Evolutionary conservation across 2,888 invertebrate species (phyloP), one percentile per base, ranked within the genome.

Genomic region (Cyaniris semiargus): DNA sequence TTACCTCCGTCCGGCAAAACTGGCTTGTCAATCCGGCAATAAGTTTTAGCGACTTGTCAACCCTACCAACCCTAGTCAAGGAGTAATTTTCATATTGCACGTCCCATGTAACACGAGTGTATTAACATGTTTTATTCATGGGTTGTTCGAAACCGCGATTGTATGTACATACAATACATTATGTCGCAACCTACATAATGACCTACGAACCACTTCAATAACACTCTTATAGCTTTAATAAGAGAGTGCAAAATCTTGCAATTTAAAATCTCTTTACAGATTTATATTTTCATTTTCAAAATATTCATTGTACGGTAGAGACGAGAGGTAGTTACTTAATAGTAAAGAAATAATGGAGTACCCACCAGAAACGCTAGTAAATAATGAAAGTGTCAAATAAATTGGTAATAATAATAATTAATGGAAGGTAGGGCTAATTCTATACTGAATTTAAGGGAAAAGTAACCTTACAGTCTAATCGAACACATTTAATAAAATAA

Each of bases 71-170:
- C 44, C 10, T 58, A 58, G n/a, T 56, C 56, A n/a, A 21, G 8
- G n/a, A 58, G 58, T 58, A 7, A 58, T 58, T 58, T 58, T 58
- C 58, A 58, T 58, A 58, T 58, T 58, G 58, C 21, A 58, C 58
- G 58, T 58, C n/a, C 58, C 58, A 58, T 58, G 58, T 58, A 8
- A 58, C 58, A 21, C 58, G 8, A 21, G 7, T n/a, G n/a, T 18
- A 53, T 53, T 3, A n/a, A 56, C 56, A 56, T 58, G 58, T 58
- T n/a, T 58, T 58, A 58, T 58, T 58, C 58, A 58, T 21, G 58
- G 7, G 7, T n/a, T 56, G 44, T 53, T 53, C 53, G 53, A 53
- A 2, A 58, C 58, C 58, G 58, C 70, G 70, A 70, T 70, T 31
- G 18, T 70, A 18, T 31, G 18, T 70, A 18, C 70, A 70, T 66